Evolutionary conservation across 92 coral and sea anemone species (phyloP).

Genomic region (Palythoa caribaeorum): DNA sequence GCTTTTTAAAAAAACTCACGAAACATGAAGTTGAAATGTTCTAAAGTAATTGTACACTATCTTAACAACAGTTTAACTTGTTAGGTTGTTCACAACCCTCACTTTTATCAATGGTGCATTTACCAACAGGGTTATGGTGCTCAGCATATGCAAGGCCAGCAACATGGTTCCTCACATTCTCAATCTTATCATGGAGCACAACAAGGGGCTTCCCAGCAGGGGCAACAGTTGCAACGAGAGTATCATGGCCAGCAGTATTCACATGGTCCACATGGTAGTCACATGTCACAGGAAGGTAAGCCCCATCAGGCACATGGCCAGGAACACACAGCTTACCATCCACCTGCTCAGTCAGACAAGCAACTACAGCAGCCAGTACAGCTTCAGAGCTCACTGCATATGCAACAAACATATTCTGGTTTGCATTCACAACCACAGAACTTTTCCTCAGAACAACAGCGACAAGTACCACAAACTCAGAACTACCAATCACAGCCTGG

Average conservation of each 20-base stretch:
- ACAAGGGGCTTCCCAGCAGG: not conserved
- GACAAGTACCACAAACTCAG: conserved; percentile 11
- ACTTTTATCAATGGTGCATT: not conserved
- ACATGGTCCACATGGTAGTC: conserved; percentile 19
- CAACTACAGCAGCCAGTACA: conserved; percentile 5
- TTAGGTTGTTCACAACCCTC: not conserved
- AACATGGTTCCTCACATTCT: not conserved
- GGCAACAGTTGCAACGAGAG: conserved; percentile 7
- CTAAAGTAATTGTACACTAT: not conserved
- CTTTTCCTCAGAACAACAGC: conserved; percentile 15
- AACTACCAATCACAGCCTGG: conserved; percentile 37
- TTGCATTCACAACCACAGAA: conserved; percentile 31
- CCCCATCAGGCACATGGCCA: conserved; percentile 2
- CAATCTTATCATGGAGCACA: conserved; percentile 13
- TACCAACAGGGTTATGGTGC: conserved; percentile 28
- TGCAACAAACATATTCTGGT: conserved; percentile 34
- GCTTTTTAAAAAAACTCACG: no score
- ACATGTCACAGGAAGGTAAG: not conserved
- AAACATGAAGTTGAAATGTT: not conserved
- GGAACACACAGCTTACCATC: conserved; percentile 9
- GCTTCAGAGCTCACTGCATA: not conserved
- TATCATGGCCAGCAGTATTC: conserved; percentile 30
- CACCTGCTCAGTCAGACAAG: conserved; percentile 24
- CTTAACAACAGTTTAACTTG: conserved; percentile 8
- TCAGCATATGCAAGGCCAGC: conserved; percentile 22